Evolutionary conservation across 2,888 invertebrate species (phyloP).

Genomic region (Oscheius sp.): DNA sequence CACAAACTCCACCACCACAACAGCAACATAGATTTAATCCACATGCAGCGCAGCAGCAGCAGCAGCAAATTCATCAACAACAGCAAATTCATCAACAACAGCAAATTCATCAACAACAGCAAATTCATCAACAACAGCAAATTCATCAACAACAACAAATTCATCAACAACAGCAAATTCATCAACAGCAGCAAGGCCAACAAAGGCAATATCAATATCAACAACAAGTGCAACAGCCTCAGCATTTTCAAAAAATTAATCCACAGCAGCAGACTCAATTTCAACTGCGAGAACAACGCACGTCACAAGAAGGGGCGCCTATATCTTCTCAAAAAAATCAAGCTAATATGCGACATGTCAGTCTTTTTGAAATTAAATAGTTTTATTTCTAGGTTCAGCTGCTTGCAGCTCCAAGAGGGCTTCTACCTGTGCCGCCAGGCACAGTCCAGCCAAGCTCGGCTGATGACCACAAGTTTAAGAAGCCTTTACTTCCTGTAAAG

Average conservation of each 20-base stretch:
- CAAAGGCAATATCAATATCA: not conserved
- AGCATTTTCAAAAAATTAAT: too few relatives aligned
- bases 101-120: not conserved
- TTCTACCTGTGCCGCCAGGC: not conserved
- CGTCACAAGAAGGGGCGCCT: not conserved
- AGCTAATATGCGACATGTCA: not conserved
- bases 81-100: not conserved
- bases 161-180: not conserved
- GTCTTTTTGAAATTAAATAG: not conserved
- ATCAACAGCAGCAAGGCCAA: not conserved
- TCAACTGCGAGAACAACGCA: not conserved
- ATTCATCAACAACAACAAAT: not conserved
- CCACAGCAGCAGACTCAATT: not conserved
- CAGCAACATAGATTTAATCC: not conserved
- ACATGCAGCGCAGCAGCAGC: not conserved
- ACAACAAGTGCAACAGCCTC: not conserved
- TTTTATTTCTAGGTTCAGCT: not conserved
- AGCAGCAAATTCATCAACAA: not conserved
- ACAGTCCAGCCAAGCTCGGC: not conserved
- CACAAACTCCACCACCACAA: too few relatives aligned
- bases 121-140: not conserved
- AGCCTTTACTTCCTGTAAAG: constrained; percentile 12
- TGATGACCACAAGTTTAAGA: constrained; percentile 26
- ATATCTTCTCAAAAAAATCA: not conserved
- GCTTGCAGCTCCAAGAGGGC: not conserved